These are phyloP conservation scores for Nyctibius bracteatus DNA, from an alignment of 2,113 vertebrate species.

Conservation along the genomic window DNA sequence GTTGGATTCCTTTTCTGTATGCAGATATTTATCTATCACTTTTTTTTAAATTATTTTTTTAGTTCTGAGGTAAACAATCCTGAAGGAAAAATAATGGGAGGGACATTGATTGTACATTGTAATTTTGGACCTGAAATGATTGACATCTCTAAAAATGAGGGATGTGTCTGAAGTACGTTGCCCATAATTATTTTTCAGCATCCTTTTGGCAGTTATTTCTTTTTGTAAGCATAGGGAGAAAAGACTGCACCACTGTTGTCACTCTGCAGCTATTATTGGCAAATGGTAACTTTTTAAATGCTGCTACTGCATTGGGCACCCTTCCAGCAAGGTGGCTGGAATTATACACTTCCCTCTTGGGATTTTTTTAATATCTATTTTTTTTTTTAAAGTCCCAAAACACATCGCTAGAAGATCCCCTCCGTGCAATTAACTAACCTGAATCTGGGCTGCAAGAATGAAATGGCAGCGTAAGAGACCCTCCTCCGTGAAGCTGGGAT, in stretches of 20 bases:
- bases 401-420: not conserved
- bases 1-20: not conserved
- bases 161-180: not conserved
- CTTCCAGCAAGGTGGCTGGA: not conserved
- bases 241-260: not conserved
- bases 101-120: not conserved
- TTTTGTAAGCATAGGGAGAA: not conserved
- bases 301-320: not conserved
- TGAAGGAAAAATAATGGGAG: not conserved
- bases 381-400: not conserved
- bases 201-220: not conserved
- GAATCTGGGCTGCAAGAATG: not conserved
- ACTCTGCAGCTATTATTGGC: not conserved
- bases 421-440: not conserved
- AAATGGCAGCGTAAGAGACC: not conserved
- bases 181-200: not conserved
- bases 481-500: not conserved
- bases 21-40: not conserved
- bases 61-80: not conserved
- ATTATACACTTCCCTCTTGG: not conserved
- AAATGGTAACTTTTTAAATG: not conserved
- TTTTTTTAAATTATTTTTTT: not conserved
- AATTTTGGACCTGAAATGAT: not conserved
- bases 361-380: not conserved
- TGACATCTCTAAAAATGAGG: not conserved